These are phyloP conservation scores for Cenopis cana DNA, from an alignment of 2,888 invertebrate genomes.

Conservation along the genomic window DNA sequence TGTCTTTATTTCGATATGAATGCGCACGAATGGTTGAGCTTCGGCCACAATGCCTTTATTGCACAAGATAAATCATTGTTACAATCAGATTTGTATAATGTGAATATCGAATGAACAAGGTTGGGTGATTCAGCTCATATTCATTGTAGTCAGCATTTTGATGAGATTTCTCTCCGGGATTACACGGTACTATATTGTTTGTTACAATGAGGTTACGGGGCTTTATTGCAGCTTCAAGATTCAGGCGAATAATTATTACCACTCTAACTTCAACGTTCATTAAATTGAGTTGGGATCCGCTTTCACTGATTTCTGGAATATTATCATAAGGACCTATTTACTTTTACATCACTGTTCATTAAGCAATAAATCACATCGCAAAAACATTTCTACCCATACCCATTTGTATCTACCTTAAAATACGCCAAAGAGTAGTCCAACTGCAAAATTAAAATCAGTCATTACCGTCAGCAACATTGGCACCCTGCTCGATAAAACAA, in stretches of 20 bases:
- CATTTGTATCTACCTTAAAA: background rate
- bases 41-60: constrained; percentile 66
- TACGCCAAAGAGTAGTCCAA: background rate
- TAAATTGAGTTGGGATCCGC: constrained; percentile 10
- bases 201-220: constrained; percentile 32
- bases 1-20: constrained; percentile 64
- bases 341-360: background rate
- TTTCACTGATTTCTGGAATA: background rate
- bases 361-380: background rate
- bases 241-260: constrained; percentile 31
- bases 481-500: too few relatives aligned
- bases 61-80: constrained; percentile 70
- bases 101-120: constrained; percentile 64
- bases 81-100: constrained; percentile 70
- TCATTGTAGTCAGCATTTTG: constrained; percentile 54
- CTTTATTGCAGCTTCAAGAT: constrained; percentile 26
- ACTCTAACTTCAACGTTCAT: constrained; percentile 19
- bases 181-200: constrained; percentile 48
- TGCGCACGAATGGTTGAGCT: constrained; percentile 53
- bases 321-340: background rate
- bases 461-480: too few relatives aligned
- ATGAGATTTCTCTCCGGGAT: constrained; percentile 53
- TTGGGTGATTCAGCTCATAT: constrained; percentile 63
- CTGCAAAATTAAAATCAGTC: constrained; percentile 13
- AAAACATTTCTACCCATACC: background rate